Base-by-base conservation (phyloP, 2,797 vertebrate species). In the Aplochiton taeniatus region DNA sequence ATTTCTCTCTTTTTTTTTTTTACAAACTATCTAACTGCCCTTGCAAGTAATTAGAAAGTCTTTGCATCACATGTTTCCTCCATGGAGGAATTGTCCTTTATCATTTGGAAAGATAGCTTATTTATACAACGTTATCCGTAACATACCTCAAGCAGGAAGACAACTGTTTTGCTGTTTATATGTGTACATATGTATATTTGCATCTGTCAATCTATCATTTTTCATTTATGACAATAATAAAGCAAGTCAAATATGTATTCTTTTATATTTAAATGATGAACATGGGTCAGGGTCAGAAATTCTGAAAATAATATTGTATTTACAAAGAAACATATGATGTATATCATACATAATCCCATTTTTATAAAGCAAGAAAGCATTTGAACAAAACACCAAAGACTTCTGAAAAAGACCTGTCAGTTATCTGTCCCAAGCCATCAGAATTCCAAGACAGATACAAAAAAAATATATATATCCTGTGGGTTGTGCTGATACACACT, bases 141-240 rank as follows among this genome's bases (percentile, higher is more conserved):
- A 72, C 66, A 76, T 55, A 82, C 70, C 50, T 80, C 65, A 80
- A 65, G 41, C 66, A 81, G 72, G 69, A 85, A 78, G 74, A 83
- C 72, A 74, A 31, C 68, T 73, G 57, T 11, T 48, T 43, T 50
- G 19, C 42, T 46, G 41, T 61, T 73, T 70, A 74, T 77, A 75
- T 67, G 76, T 68, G 77, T 47, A 81, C 71, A 67, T 61, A 1
- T 52, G 73, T 63, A 65, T 71, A 83, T 71, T 76, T 70, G 76
- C 57, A 77, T 61, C 66, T 41, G 72, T 13, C 69, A 77, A 83
- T 75, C 59, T 4, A n/a, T 44, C 51, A 45, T 20, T 31, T 31
- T 31, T 31, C 2, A 31, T 31, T 31, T 31, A 31, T 31, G 31
- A 31, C 31, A 31, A 31, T 31, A 31, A 31, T 3, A 61, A 57